Conservation (phyloP, 2,797 vertebrate species). For the Sebastes iracundus region DNA sequence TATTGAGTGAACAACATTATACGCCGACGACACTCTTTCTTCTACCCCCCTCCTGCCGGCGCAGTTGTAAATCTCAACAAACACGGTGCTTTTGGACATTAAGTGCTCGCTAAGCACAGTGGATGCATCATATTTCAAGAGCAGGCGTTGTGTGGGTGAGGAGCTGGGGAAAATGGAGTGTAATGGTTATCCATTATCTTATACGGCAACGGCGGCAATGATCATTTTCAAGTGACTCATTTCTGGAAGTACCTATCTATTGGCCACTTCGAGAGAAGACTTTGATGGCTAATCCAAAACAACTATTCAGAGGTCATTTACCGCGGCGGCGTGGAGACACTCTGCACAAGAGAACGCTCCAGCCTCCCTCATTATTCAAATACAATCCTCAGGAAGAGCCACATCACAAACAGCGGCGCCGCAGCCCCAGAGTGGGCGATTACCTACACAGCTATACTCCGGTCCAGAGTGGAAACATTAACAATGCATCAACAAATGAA, state of each 20-base stretch:
- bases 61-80: constrained; percentile 83
- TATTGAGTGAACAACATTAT: constrained; percentile 82
- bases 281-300: constrained; percentile 83
- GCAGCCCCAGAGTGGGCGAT: constrained; percentile 69
- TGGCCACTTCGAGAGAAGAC: constrained; percentile 78
- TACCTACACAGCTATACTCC: constrained; percentile 62
- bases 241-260: constrained; percentile 82
- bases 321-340: constrained; percentile 62
- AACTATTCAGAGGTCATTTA: constrained; percentile 77
- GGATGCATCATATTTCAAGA: constrained; percentile 86
- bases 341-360: constrained; percentile 72
- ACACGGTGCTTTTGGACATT: constrained; percentile 81
- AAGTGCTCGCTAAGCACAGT: constrained; percentile 83
- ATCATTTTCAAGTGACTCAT: constrained; percentile 87
- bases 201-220: constrained; percentile 76
- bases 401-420: constrained; percentile 64
- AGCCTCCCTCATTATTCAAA: constrained; percentile 82
- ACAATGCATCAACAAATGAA: constrained; percentile 72
- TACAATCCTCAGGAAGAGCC: constrained; percentile 70
- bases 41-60: constrained; percentile 47
- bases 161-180: constrained; percentile 78
- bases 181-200: constrained; percentile 86
- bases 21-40: constrained; percentile 69
- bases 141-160: constrained; percentile 81
- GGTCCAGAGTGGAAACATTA: constrained; percentile 66